These are phyloP conservation scores for Drosophila mauritiana DNA, from an alignment of 1,140 invertebrate genomes.

Conservation along the genomic window DNA sequence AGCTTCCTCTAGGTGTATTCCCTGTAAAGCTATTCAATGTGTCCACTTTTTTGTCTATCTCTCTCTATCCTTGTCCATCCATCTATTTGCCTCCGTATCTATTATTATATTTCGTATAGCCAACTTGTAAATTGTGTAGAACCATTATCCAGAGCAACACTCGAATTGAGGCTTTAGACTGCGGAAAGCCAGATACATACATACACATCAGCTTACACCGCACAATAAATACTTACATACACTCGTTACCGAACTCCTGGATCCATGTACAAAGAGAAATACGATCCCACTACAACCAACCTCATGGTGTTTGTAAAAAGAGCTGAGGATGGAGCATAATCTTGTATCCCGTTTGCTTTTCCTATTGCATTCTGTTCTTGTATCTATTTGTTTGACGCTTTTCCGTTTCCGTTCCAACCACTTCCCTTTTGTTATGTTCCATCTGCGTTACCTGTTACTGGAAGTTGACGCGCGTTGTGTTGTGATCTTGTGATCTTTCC, in stretches of 20 bases:
- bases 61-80: slow-evolving; percentile 9
- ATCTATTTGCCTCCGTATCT: slow-evolving; percentile 11
- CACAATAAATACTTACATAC: slow-evolving; percentile 27
- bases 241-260: background rate
- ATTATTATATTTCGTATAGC: slow-evolving; percentile 25
- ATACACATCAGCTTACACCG: slow-evolving; percentile 25
- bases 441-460: slow-evolving; percentile 39
- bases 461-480: slow-evolving; percentile 73
- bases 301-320: slow-evolving; percentile 32
- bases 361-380: slow-evolving; percentile 38
- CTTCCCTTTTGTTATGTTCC: slow-evolving; percentile 32
- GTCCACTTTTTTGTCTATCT: slow-evolving; percentile 21
- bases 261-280: slow-evolving; percentile 24
- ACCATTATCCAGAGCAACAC: slow-evolving; percentile 6
- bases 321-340: slow-evolving; percentile 25
- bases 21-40: slow-evolving; percentile 25
- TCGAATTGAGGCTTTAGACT: slow-evolving; percentile 2
- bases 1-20: slow-evolving; percentile 11
- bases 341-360: slow-evolving; percentile 34
- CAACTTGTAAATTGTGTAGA: slow-evolving; percentile 41
- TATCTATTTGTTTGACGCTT: slow-evolving; percentile 39
- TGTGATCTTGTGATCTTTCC: slow-evolving; percentile 51
- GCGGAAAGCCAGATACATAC: slow-evolving; percentile 19
- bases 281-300: slow-evolving; percentile 14
- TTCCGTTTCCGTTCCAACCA: slow-evolving; percentile 29